Evolutionary conservation across 1,140 invertebrate species (phyloP), one percentile per base, ranked within the genome.

Genomic region (Aphelinus certus): DNA sequence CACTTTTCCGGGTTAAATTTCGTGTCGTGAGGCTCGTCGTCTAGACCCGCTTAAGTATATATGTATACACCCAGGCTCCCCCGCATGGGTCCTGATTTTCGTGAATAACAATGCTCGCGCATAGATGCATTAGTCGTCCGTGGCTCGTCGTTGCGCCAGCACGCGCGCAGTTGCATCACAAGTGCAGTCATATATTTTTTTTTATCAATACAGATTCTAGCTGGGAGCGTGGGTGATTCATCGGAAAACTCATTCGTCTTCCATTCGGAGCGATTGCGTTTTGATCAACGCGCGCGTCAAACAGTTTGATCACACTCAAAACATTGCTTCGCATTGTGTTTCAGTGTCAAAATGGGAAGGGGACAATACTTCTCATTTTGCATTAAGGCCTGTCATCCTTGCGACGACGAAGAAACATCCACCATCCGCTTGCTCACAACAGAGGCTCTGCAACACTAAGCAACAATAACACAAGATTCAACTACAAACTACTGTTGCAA

Each of bases 271-370:
- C 26, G 26, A 26, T 26, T 26, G 26, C 26, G 26, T 26, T 26
- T 26, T 26, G 26, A 26, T 26, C 26, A 26, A 26, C 26, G 26
- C 26, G 26, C 26, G 26, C 26, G 26, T 26, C 26, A 26, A 26
- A 26, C 26, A 26, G 26, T 26, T 26, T 26, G 26, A 26, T 26
- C 26, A 26, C 26, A 26, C 26, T 26, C 26, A 26, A 26, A 26
- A 26, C 26, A 26, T 26, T 26, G 26, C 26, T 26, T 26, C 26
- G 26, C 26, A 26, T 65, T 51, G 6, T 56, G 42, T 83, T 86
- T 75, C 80, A 87, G 87, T 80, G 86, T 87, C 87, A 88, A 87
- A 85, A 88, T 88, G 87, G 87, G 84, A 88, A 87, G 86, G 84
- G 85, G 83, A 85, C 80, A 84, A 77, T 82, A 84, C 80, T 83